These are phyloP conservation scores for Axinella damicornis DNA, from an alignment of 37 sponge, comb jelly and placozoan species.

Conservation along the genomic window DNA sequence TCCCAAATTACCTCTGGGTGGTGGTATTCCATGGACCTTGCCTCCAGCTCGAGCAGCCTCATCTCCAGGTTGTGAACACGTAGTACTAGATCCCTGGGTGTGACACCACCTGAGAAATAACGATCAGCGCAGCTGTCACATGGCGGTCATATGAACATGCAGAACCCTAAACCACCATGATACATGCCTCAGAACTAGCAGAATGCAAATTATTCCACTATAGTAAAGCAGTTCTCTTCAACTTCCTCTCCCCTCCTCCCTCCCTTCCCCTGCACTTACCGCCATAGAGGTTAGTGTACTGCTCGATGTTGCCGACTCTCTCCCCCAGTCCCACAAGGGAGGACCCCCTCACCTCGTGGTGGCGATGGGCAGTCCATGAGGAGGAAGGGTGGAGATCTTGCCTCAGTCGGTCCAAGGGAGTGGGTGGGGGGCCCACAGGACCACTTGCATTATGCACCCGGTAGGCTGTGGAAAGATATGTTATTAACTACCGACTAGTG, in stretches of 20 bases:
- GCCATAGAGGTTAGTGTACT: conserved; percentile 24
- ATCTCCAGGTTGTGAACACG: conserved; percentile 45
- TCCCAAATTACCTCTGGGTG: background rate
- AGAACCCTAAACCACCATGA: no score
- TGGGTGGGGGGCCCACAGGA: conserved; percentile 19
- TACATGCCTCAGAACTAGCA: no score
- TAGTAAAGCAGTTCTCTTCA: background rate
- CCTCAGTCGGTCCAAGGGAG: conserved; percentile 48
- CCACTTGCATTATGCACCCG: conserved; percentile 27
- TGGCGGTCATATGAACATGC: no score
- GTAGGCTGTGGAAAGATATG: conserved; percentile 1
- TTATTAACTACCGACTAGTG: no score
- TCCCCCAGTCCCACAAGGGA: conserved; percentile 39
- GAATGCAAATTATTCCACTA: no score
- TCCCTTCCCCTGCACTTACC: conserved; percentile 1
- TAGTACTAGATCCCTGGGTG: conserved; percentile 45
- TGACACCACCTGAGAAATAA: background rate
- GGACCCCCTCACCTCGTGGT: background rate
- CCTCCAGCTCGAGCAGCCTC: conserved; percentile 52
- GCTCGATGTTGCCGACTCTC: conserved; percentile 41
- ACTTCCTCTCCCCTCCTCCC: no score
- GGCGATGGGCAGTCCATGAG: background rate
- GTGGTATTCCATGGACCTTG: conserved; percentile 27
- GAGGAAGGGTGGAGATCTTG: conserved; percentile 13
- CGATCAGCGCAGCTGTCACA: no score